These are phyloP conservation scores for Hyalella azteca DNA, from an alignment of 2,888 invertebrate species.

Conservation along the genomic window DNA sequence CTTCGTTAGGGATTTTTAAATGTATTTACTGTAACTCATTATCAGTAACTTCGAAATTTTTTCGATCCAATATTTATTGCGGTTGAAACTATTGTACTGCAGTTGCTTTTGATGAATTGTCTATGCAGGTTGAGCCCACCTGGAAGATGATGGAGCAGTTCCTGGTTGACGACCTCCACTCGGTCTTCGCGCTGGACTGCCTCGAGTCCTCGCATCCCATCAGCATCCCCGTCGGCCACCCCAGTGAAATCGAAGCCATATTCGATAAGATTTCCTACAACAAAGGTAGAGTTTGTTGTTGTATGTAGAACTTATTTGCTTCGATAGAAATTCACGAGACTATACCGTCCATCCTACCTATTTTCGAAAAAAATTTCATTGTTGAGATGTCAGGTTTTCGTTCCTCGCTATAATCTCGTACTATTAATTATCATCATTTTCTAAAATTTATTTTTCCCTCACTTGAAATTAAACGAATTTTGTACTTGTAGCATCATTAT, in stretches of 20 bases:
- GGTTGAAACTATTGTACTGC: too few species aligned
- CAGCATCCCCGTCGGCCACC: slow-evolving; percentile 81
- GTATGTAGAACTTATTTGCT: background rate
- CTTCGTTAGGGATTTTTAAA: too few species aligned
- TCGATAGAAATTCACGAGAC: background rate
- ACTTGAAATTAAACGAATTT: too few species aligned
- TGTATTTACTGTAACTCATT: too few species aligned
- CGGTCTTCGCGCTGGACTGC: slow-evolving; percentile 79
- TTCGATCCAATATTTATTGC: too few species aligned
- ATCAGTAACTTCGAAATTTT: too few species aligned
- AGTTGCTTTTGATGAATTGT: too few species aligned
- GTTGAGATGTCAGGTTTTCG: background rate
- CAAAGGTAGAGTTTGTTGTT: slow-evolving; percentile 70
- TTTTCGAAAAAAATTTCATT: background rate
- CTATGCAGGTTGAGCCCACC: background rate
- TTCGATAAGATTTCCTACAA: slow-evolving; percentile 89
- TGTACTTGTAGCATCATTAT: too few species aligned
- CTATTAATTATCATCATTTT: background rate
- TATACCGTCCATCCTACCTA: background rate
- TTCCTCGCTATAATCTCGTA: background rate
- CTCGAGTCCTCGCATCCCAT: slow-evolving; percentile 84
- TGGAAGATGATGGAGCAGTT: slow-evolving; percentile 70
- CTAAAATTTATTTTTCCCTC: too few species aligned
- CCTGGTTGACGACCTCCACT: slow-evolving; percentile 77
- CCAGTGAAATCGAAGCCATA: slow-evolving; percentile 86